Conservation (phyloP, 2,113 vertebrate genomes). For the Rattus rattus region DNA sequence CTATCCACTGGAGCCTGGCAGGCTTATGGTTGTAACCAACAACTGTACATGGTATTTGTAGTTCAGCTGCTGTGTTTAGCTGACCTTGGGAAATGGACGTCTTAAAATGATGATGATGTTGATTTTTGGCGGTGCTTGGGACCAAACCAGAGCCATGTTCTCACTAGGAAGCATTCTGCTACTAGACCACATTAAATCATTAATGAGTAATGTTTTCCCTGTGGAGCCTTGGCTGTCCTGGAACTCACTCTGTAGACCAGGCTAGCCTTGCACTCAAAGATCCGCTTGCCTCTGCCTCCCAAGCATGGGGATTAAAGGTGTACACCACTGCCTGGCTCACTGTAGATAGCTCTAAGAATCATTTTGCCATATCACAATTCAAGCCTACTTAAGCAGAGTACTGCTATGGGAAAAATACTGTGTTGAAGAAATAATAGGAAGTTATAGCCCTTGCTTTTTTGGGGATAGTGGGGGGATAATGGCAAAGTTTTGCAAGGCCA, state of each 20-base stretch:
- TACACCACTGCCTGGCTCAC: not conserved
- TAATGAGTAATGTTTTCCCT: not conserved
- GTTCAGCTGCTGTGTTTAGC: not conserved
- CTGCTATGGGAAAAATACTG: not conserved
- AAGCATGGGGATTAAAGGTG: not conserved
- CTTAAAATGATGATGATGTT: not conserved
- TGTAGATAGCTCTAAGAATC: constrained; percentile 1
- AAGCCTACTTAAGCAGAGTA: not conserved
- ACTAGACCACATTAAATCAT: not conserved
- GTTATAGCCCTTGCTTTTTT: not conserved
- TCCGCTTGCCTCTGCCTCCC: not conserved
- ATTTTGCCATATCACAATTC: not conserved
- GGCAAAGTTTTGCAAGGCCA: not conserved
- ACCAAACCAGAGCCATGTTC: not conserved
- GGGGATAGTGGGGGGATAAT: accelerated
- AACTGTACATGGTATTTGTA: not conserved
- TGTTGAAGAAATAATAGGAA: constrained; percentile 12
- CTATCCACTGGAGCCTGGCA: not conserved
- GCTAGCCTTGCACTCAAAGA: not conserved
- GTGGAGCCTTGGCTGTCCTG: no score
- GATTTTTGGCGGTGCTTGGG: not conserved
- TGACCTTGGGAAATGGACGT: not conserved
- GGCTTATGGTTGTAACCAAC: not conserved
- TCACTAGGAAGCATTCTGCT: not conserved
- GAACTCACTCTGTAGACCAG: not conserved